Conservation (phyloP, 2,113 vertebrate genomes). For the Zosterops hypoxanthus region DNA sequence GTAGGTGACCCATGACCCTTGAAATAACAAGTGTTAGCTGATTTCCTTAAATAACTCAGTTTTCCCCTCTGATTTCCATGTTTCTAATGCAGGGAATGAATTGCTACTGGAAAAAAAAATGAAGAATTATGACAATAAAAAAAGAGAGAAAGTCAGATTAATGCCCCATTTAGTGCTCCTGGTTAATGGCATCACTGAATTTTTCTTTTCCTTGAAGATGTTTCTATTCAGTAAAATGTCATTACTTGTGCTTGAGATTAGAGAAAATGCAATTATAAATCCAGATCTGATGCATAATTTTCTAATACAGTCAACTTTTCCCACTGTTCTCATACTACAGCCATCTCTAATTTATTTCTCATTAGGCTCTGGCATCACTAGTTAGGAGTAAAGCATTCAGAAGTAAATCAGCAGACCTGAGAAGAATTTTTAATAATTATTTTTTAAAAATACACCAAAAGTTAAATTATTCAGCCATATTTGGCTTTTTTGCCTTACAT, state of each 20-base stretch:
- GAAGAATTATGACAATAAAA: neutral
- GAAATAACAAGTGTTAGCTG: neutral
- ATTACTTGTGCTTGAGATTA: slow-evolving; percentile 16
- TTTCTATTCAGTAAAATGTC: neutral
- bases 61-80: neutral
- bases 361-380: neutral
- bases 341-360: slow-evolving; percentile 51
- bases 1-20: neutral
- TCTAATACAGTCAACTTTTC: slow-evolving; percentile 27
- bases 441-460: neutral
- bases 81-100: neutral
- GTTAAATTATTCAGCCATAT: neutral
- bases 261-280: slow-evolving; percentile 42
- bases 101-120: neutral
- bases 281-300: slow-evolving; percentile 30
- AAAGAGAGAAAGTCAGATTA: neutral
- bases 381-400: neutral
- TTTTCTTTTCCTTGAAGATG: neutral
- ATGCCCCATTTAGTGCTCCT: neutral
- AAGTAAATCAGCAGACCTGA: neutral
- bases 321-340: neutral
- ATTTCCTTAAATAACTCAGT: neutral
- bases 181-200: neutral
- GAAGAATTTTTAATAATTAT: slow-evolving; percentile 2
- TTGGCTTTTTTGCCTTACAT: neutral